phyloP scores from a whole-genome alignment of 2,113 vertebrate genomes.

The Bubalus kerabau region DNA sequence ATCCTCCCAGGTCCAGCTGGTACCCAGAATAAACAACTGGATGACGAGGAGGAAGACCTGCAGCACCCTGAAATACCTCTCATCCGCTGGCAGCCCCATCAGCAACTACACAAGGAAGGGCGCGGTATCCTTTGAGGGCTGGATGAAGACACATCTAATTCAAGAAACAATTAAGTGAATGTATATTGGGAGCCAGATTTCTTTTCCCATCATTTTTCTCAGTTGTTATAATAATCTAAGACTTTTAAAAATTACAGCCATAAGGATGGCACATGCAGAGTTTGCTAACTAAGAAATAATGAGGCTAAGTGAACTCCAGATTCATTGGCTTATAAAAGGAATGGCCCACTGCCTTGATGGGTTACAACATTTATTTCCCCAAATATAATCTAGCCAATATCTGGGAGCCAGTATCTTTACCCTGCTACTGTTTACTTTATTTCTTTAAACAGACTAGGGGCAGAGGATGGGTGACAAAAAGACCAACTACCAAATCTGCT shows the following conservation, averaged over 20 bases:
- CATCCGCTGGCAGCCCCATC: not conserved
- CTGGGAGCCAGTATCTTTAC: not conserved
- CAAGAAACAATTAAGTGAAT: constrained; percentile 70
- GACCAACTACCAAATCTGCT: not conserved
- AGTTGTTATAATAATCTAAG: constrained; percentile 72
- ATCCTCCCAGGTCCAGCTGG: not conserved
- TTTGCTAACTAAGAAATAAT: constrained; percentile 75
- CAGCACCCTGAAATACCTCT: not conserved
- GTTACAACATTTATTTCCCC: constrained; percentile 58
- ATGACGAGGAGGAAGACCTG: not conserved
- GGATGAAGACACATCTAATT: constrained; percentile 61
- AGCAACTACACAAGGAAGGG: constrained; percentile 18
- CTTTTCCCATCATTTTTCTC: constrained; percentile 68
- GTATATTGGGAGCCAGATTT: constrained; percentile 58
- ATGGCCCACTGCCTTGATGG: constrained; percentile 60
- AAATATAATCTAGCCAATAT: not conserved
- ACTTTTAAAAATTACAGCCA: constrained; percentile 78
- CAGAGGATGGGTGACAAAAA: not conserved
- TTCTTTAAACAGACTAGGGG: not conserved
- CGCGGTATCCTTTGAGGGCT: constrained; percentile 43
- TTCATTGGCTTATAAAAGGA: constrained; percentile 63
- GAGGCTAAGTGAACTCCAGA: constrained; percentile 66
- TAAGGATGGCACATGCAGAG: constrained; percentile 70
- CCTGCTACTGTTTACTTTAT: not conserved
- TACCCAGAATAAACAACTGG: not conserved